Conservation (phyloP, 2,113 vertebrate genomes). For the Chaetodon trifascialis region DNA sequence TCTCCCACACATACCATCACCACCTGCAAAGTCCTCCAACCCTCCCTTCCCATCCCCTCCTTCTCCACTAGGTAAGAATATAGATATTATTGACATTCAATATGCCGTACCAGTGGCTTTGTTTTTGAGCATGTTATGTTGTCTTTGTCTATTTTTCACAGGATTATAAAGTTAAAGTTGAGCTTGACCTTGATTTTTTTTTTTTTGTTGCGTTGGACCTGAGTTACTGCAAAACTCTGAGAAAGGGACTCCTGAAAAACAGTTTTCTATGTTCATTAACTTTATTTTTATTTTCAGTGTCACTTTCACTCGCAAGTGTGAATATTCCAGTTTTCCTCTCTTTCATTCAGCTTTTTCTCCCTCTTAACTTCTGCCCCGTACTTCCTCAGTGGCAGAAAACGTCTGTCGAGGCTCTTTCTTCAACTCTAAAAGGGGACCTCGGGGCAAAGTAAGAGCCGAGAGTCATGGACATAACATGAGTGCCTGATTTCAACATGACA, state of each 20-base stretch:
- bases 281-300: not conserved
- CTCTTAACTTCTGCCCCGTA: constrained; percentile 32
- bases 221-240: not conserved
- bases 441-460: constrained; percentile 72
- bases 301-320: not conserved
- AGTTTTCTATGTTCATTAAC: not conserved
- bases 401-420: constrained; percentile 63
- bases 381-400: constrained; percentile 56
- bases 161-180: not conserved
- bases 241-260: not conserved
- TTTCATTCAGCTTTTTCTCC: constrained; percentile 22
- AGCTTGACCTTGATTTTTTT: not conserved
- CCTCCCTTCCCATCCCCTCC: constrained; percentile 81
- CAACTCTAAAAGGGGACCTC: constrained; percentile 65
- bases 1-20: constrained; percentile 88
- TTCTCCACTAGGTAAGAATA: constrained; percentile 87
- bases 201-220: not conserved
- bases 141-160: constrained; percentile 7
- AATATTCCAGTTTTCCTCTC: not conserved
- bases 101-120: not conserved
- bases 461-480: not conserved
- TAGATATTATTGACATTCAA: not conserved
- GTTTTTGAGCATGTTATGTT: not conserved
- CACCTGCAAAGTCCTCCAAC: constrained; percentile 87
- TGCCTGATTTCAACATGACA: not conserved